Conservation (phyloP, 1,140 invertebrate species). For the Brachystomella parvula region DNA sequence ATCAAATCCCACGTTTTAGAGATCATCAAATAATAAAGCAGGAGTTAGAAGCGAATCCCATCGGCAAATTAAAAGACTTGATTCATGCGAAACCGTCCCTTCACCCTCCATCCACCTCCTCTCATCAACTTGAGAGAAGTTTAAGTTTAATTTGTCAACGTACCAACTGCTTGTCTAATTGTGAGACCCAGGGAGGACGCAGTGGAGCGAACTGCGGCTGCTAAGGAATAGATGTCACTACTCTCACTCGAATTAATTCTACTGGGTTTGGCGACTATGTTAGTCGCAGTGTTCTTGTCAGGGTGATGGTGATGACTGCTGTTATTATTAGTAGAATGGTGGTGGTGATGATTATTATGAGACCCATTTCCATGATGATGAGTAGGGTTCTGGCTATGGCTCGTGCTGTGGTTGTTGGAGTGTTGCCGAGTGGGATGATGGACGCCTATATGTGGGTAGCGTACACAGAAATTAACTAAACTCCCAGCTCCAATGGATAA, state of each 20-base stretch:
- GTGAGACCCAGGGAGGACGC: constrained; percentile 5
- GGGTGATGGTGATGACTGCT: background rate
- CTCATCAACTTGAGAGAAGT: too few species aligned
- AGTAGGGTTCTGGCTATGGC: background rate
- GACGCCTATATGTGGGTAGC: background rate
- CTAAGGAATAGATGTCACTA: background rate
- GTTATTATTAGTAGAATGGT: background rate
- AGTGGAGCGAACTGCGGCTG: background rate
- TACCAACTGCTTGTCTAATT: background rate
- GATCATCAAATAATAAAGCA: too few species aligned
- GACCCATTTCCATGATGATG: background rate
- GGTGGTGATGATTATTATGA: constrained; percentile 5
- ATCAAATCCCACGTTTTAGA: too few species aligned
- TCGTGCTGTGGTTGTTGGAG: background rate
- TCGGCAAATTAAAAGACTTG: too few species aligned
- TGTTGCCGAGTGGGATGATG: constrained; percentile 3
- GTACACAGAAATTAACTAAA: constrained; percentile 6
- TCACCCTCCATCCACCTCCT: too few species aligned
- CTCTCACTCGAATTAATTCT: background rate
- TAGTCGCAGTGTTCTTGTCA: background rate
- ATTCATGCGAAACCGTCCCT: too few species aligned
- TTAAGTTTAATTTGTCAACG: too few species aligned
- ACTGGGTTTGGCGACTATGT: background rate
- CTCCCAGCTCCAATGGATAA: background rate
- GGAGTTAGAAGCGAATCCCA: too few species aligned